phyloP scores from a whole-genome alignment of 2,888 invertebrate genomes.

The Asteroscopus sphinx region DNA sequence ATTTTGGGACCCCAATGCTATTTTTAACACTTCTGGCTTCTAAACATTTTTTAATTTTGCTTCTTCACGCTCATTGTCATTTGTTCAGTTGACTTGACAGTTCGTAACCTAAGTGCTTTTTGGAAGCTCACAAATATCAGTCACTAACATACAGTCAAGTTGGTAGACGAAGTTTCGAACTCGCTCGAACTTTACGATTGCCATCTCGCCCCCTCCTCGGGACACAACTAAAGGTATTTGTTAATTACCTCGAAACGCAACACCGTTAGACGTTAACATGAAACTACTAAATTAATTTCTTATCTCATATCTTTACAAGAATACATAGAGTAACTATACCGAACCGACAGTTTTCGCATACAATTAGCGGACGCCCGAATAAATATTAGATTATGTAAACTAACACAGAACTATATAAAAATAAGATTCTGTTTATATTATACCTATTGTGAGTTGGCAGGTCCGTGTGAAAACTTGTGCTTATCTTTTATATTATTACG shows the following conservation, averaged over 20 bases:
- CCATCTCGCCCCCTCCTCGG: constrained; percentile 54
- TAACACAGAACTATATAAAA: constrained; percentile 15
- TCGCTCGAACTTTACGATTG: constrained; percentile 68
- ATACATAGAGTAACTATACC: constrained; percentile 49
- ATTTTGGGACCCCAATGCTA: constrained; percentile 39
- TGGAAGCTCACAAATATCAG: constrained; percentile 37
- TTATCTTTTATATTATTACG: constrained; percentile 29
- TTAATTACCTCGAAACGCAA: constrained; percentile 65
- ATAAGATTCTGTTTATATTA: constrained; percentile 19
- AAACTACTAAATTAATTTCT: constrained; percentile 63
- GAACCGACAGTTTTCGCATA: constrained; percentile 60
- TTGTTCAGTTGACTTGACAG: constrained; percentile 79
- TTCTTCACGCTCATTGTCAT: constrained; percentile 79
- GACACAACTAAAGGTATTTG: constrained; percentile 63
- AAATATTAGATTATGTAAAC: constrained; percentile 54
- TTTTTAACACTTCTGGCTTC: constrained; percentile 55
- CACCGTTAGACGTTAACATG: constrained; percentile 64
- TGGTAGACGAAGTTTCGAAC: constrained; percentile 38
- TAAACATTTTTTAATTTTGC: constrained; percentile 74
- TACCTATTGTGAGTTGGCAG: constrained; percentile 24
- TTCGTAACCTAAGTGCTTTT: constrained; percentile 57
- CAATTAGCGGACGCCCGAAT: constrained; percentile 55
- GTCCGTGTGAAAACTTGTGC: constrained; percentile 40
- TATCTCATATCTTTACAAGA: constrained; percentile 64
- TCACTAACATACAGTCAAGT: constrained; percentile 35